Conservation (phyloP, 2,113 vertebrate genomes). For the Saccopteryx leptura region DNA sequence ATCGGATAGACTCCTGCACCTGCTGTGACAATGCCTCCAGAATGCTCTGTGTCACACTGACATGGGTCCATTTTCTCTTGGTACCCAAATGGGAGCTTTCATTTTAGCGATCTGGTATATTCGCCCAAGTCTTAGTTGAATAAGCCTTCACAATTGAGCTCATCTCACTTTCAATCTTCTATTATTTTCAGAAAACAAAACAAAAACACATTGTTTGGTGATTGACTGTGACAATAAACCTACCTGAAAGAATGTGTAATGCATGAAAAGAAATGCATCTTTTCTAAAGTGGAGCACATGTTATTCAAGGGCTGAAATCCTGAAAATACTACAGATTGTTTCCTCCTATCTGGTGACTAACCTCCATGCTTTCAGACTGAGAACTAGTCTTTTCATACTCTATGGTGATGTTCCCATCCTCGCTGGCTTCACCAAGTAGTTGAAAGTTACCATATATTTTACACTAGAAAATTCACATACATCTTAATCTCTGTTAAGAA, state of each 20-base stretch:
- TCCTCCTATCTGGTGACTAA: rapidly evolving
- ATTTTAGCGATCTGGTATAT: background rate
- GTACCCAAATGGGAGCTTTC: background rate
- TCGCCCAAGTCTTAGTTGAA: background rate
- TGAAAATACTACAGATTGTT: background rate
- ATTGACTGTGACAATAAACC: background rate
- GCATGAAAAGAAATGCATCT: background rate
- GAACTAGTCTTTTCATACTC: background rate
- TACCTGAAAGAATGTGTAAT: background rate
- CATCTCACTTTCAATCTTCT: background rate
- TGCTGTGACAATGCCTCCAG: background rate
- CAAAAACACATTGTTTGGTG: background rate
- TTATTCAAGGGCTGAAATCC: background rate
- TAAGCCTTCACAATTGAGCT: background rate
- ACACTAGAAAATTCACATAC: background rate
- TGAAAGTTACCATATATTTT: background rate
- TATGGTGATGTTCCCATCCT: background rate
- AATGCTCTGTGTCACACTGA: background rate
- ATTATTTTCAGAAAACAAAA: background rate
- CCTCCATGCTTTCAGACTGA: background rate
- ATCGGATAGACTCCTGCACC: too few species aligned
- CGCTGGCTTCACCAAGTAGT: background rate
- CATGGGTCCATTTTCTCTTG: background rate
- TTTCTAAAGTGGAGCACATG: background rate
- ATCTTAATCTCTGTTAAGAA: background rate